A percentile compares a stretch with the other conserved stretches of the same genome.
phyloP scores from a whole-genome alignment of 2,113 vertebrate species.

The Lucifuga dentata region DNA sequence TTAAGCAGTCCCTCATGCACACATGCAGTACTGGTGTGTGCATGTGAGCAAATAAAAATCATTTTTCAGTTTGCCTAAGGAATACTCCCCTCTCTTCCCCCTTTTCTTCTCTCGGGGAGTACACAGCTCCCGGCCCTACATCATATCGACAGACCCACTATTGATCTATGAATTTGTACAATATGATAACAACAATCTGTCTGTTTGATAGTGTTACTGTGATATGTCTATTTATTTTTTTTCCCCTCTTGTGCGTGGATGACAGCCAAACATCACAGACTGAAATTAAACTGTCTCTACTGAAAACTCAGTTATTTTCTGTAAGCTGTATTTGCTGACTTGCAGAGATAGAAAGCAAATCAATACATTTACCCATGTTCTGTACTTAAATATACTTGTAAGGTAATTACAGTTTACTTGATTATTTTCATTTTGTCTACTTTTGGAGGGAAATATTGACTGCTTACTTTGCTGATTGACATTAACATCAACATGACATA shows the following conservation, averaged over 20 bases:
- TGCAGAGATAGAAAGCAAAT: no score
- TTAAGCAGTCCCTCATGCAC: slow-evolving; percentile 35
- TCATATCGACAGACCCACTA: slow-evolving; percentile 68
- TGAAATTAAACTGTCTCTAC: background rate
- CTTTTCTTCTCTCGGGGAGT: slow-evolving; percentile 28
- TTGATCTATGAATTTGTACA: slow-evolving; percentile 79
- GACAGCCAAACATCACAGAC: background rate
- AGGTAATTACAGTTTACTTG: no score
- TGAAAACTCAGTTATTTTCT: background rate
- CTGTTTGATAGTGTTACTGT: slow-evolving; percentile 37
- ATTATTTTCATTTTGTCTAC: no score
- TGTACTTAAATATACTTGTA: no score
- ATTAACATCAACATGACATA: no score
- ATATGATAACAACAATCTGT: slow-evolving; percentile 66
- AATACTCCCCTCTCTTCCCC: slow-evolving; percentile 40
- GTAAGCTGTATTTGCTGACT: background rate
- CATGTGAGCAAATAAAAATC: slow-evolving; percentile 61
- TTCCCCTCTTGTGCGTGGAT: background rate
- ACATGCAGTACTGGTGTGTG: no score
- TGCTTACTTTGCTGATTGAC: no score
- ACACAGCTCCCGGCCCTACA: slow-evolving; percentile 49
- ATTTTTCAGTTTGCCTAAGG: slow-evolving; percentile 53
- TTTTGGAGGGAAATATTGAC: no score
- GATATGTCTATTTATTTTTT: slow-evolving; percentile 50
- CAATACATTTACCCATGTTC: no score